Percentiles rank a stretch among this genome's conserved stretches.
Evolutionary conservation across 2,888 invertebrate species (phyloP).

Genomic region (Athalia rosae): DNA sequence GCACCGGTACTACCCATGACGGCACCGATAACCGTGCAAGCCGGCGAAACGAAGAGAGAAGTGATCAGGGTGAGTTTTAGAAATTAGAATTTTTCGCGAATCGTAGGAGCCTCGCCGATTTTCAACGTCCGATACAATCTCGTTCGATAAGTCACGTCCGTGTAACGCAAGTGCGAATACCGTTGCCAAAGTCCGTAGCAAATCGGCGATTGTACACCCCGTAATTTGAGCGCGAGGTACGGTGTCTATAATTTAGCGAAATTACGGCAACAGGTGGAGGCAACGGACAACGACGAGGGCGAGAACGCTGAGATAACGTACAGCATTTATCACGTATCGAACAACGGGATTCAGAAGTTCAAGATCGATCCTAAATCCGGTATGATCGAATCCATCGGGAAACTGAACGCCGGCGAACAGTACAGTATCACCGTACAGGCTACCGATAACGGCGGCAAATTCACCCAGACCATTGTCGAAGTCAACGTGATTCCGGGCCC

Average conservation of each 20-base stretch:
- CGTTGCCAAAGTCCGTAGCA: conserved; percentile 3
- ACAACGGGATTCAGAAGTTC: conserved; percentile 91
- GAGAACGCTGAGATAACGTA: conserved; percentile 89
- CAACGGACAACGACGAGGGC: conserved; percentile 90
- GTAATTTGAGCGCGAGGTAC: conserved; percentile 16
- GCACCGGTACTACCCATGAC: conserved; percentile 87
- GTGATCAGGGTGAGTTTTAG: conserved; percentile 79
- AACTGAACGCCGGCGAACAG: conserved; percentile 89
- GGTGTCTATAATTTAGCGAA: not conserved
- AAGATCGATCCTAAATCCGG: conserved; percentile 88
- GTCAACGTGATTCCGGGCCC: conserved; percentile 89
- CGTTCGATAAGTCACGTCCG: not conserved
- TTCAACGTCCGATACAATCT: no score
- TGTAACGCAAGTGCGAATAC: not conserved
- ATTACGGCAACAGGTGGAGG: conserved; percentile 78
- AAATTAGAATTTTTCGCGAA: not conserved
- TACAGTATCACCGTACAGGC: conserved; percentile 92
- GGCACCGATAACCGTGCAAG: conserved; percentile 87
- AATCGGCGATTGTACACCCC: not conserved
- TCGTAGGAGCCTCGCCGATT: no score
- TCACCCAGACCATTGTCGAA: conserved; percentile 90
- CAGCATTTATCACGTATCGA: conserved; percentile 92
- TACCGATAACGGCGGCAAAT: conserved; percentile 86
- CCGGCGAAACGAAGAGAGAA: conserved; percentile 82
- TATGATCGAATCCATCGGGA: conserved; percentile 86